Base-by-base conservation (phyloP, 2,888 invertebrate species). In the Tuta absoluta region DNA sequence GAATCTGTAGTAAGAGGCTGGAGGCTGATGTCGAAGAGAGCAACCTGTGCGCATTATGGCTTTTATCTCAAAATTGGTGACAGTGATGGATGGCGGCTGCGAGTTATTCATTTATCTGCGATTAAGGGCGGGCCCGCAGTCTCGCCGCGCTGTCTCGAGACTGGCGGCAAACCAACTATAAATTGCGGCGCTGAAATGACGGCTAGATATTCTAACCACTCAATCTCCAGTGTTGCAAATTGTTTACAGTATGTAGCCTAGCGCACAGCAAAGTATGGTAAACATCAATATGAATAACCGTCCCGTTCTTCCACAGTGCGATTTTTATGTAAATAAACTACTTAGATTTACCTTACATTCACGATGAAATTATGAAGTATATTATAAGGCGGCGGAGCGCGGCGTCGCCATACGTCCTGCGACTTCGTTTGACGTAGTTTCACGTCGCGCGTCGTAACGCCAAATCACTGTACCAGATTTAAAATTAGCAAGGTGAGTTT, bases 11-110 rank as follows among this genome's bases (percentile, higher is more conserved):
- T 58, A 38, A 38, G 58, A 38, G 58, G 19, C 19, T 11, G 41
- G 14, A 37, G 53, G 61, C 63, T 68, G 64, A 56, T 64, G 67
- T 64, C 68, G 74, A 75, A 75, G 74, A 58, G 74, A 75, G 70
- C 75, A 79, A 76, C 72, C 74, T 75, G 75, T 71, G 79, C 72
- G 71, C 78, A 77, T 77, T 78, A 80, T 74, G 73, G 82, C 80
- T 84, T 85, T 85, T 85, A 85, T 87, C 84, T 86, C 83, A 84
- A 86, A 87, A 86, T 86, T 80, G 80, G 69, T 73, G 87, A 87
- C 86, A 81, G 80, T 88, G 86, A 88, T 86, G 81, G 87, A 89
- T 87, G 84, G 72, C 71, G 76, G 75, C 72, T 71, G 76, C 67
- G 73, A 69, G 79, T 87, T 87, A 88, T 87, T 88, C 89, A 86